Evolutionary conservation across 2,888 invertebrate genomes (phyloP), one percentile per base, ranked within the genome.

Genomic region (Pyrrhosoma nymphula): DNA sequence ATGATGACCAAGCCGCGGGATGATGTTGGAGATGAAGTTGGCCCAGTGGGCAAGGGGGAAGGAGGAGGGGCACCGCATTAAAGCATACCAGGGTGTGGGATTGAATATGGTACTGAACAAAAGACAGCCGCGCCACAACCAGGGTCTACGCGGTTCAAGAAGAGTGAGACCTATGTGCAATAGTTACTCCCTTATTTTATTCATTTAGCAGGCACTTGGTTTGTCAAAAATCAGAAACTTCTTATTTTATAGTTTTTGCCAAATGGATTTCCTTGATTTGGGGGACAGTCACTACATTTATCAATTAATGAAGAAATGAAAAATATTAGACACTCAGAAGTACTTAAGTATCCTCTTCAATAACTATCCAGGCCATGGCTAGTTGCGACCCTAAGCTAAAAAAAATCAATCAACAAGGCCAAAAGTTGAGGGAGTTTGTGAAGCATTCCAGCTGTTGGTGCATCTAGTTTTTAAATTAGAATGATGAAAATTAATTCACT

Each of bases 21-120:
- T 23, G n/a, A 69, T 69, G 82, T 35, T 82, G 69, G n/a, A n/a
- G 93, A 69, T 47, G 91, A 91, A 63, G 93, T 93, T 69, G 93
- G 69, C 93, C 93, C 93, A 93, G 93, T 93, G 93, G 93, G 93
- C 93, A 75, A 93, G 93, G 82, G 93, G 93, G 93, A 93, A 93
- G 93, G 93, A 93, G 93, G 93, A 93, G 93, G 93, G 93, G 93
- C 93, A 93, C 93, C 93, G 93, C 93, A 93, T 93, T 93, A 93
- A 93, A 93, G 93, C 93, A 93, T 93, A 93, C 93, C 93, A 69
- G 93, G 93, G 69, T 93, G 39, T 93, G 93, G 93, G 93, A 93
- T 82, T 82, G 69, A 93, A 69, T 69, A 91, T 91, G 91, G 91
- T 60, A 91, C 91, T 91, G 91, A 93, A 93, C 93, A 93, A 93